phyloP scores from a whole-genome alignment of 2,797 vertebrate genomes.

The Periophthalmus magnuspinnatus region DNA sequence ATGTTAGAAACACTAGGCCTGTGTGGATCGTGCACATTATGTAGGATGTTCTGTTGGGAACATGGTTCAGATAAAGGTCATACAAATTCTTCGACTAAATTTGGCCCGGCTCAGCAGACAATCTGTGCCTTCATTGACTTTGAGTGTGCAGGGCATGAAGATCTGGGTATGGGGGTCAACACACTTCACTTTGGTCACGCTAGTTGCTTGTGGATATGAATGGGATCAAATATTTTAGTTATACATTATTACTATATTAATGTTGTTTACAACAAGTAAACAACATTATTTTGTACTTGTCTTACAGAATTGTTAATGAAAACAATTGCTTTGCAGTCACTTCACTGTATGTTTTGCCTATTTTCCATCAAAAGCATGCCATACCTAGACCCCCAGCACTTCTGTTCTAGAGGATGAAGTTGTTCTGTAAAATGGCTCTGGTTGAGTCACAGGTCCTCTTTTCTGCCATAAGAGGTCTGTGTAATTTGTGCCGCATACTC shows the following conservation, averaged over 20 bases:
- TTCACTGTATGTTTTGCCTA: conserved; percentile 9
- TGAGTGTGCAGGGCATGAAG: conserved; percentile 37
- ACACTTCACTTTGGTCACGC: neutral
- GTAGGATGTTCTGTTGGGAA: conserved; percentile 24
- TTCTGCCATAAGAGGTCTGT: conserved; percentile 54
- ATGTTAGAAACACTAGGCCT: neutral
- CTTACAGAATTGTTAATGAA: neutral
- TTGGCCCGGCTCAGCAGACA: conserved; percentile 58
- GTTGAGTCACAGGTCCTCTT: conserved; percentile 44
- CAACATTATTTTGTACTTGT: neutral
- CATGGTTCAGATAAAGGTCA: conserved; percentile 71
- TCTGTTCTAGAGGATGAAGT: conserved; percentile 59
- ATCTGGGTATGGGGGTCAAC: conserved; percentile 10
- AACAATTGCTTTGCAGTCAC: neutral
- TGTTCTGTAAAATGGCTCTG: conserved; percentile 33
- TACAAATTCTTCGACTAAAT: conserved; percentile 67
- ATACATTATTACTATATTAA: neutral
- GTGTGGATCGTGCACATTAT: conserved; percentile 10
- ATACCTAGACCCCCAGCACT: conserved; percentile 2
- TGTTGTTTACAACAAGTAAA: neutral
- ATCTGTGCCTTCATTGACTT: conserved; percentile 38
- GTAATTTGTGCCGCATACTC: conserved; percentile 73
- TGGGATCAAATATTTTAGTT: neutral
- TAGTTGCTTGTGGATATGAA: neutral
- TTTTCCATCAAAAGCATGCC: conserved; percentile 2